Conservation (phyloP, 2,888 invertebrate genomes). For the Mystacides longicornis region DNA sequence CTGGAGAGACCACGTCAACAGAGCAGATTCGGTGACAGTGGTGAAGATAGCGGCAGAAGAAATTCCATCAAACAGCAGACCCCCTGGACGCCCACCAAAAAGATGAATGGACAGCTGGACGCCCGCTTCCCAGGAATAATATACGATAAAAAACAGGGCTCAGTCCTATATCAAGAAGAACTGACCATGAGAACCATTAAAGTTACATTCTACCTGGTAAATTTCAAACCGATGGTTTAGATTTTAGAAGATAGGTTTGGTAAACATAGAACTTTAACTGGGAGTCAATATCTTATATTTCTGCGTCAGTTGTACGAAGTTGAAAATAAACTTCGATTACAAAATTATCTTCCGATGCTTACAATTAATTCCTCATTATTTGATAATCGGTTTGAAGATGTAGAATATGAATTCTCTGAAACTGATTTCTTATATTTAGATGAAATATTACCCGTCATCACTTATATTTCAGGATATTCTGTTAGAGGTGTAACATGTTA, state of each 20-base stretch:
- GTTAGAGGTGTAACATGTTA: neutral
- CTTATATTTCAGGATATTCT: neutral
- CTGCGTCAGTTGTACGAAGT: neutral
- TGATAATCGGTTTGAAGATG: neutral
- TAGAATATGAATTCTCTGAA: neutral
- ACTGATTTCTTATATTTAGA: neutral
- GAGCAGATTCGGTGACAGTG: no score
- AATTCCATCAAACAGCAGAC: no score
- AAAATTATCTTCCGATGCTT: neutral
- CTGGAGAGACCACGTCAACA: no score
- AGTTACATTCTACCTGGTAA: neutral
- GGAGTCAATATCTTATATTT: neutral
- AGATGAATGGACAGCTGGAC: no score
- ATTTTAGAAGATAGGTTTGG: neutral
- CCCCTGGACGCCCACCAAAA: no score
- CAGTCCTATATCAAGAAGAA: no score
- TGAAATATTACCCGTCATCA: neutral
- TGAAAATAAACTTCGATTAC: neutral
- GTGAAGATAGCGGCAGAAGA: no score
- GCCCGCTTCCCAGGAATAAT: no score
- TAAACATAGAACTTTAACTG: neutral
- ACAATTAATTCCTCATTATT: neutral
- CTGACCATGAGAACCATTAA: neutral
- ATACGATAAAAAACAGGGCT: no score
- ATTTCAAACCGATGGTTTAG: neutral